Evolutionary conservation across 2,888 invertebrate species (phyloP), one percentile per base, ranked within the genome.

Genomic region (Cheilosia grossa): DNA sequence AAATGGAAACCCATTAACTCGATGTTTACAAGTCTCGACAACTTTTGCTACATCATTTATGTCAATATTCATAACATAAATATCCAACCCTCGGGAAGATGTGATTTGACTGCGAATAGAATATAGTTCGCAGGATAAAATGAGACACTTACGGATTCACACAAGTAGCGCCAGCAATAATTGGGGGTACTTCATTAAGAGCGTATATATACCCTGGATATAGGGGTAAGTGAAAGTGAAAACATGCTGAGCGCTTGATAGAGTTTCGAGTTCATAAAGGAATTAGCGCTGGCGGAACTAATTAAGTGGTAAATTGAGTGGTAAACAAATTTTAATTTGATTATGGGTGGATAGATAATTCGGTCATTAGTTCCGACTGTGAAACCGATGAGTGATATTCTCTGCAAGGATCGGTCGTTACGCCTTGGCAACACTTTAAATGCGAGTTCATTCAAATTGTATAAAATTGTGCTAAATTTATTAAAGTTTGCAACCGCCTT

Each of bases 1-100:
- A 82, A 83, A 74, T 79, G 74, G 74, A 82, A 83, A 74, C 82
- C 79, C 69, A 79, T 83, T 83, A 74, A 83, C 79, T 74, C 37
- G 69, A 79, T 79, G 69, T 83, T 79, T 74, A 83, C 82, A 79
- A 69, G 63, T 74, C 69, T 73, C 79, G 40, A 73, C 66, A 73
- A 82, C 78, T 69, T 63, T 70, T 56, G 37, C 69, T 72, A 78
- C 63, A 78, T 82, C 72, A 53, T 79, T 72, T 64, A 78, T 82
- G 78, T 58, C 63, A 63, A 78, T 73, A 82, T 75, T 81, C 75
- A 64, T 78, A 78, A 70, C 63, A 69, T 63, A 54, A 77, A 69
- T 77, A 66, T 59, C 73, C 21, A 42, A 21, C 2, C 19, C 5
- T 15, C 4, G 24, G 33, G 44, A 59, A 47, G 54, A 53, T 67